Conservation (phyloP, 2,797 vertebrate genomes). For the Anguilla obscura region DNA sequence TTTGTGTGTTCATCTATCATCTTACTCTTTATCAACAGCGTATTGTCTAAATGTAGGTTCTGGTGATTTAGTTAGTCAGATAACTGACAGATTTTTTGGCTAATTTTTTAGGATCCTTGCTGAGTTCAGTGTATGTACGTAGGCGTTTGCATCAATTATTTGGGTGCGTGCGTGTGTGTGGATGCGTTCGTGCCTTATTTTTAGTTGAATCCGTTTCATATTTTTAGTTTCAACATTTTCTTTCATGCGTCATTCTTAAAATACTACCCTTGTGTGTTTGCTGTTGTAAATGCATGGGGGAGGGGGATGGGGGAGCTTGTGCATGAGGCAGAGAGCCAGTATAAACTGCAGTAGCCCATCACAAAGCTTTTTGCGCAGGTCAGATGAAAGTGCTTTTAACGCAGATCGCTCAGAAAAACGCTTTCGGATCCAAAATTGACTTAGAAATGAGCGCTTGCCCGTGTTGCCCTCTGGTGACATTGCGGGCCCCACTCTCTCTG, state of each 20-base stretch:
- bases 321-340: neutral
- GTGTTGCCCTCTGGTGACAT: neutral
- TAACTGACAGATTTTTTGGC: neutral
- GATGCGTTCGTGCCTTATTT: neutral
- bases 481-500: neutral
- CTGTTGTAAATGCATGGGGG: neutral
- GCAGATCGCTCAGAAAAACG: constrained; percentile 1
- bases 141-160: neutral
- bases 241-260: constrained; percentile 6
- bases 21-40: neutral
- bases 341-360: neutral
- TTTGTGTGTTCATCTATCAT: neutral
- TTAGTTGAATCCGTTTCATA: neutral
- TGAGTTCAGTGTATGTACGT: neutral
- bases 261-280: neutral
- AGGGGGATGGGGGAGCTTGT: neutral
- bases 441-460: neutral
- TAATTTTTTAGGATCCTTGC: neutral
- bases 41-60: neutral
- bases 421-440: neutral
- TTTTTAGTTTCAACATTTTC: neutral
- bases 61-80: neutral
- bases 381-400: neutral
- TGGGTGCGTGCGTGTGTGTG: constrained; percentile 26
- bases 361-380: constrained; percentile 21